Evolutionary conservation across 2,113 vertebrate species (phyloP), one percentile per base, ranked within the genome.

Genomic region (Grantiella picta): DNA sequence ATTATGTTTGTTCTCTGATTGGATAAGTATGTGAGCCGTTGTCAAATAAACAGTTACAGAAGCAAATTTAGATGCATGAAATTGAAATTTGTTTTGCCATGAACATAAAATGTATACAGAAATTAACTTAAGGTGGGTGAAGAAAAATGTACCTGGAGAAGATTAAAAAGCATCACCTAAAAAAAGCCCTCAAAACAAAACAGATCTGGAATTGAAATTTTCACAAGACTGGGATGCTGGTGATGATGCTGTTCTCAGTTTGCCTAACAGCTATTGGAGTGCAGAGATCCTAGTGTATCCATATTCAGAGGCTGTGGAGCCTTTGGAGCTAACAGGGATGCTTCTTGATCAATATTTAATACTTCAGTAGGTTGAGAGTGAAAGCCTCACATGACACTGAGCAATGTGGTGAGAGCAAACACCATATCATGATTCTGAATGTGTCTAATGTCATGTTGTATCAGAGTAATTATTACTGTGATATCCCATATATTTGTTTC

Each of bases 51-150:
- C 49, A 76, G 12, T 50, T 84, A 82, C 31, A 76, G 73, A 89
- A 69, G 33, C 42, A 87, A 93, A 90, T 86, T 85, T 70, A 90
- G 63, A 76, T 70, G 59, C 33, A 89, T 92, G 63, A 92, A 87
- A 90, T 82, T 88, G 66, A 87, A 92, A 96, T 95, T 91, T 80
- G 33, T 63, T 95, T 95, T 86, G 42, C 50, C 24, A 40, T 72
- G 75, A 73, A 68, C 36, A 79, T 68, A 70, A 85, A 76, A 29
- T 54, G 11, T 54, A 27, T 45, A 40, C 42, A 87, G 40, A 65
- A 94, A 94, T 77, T 82, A 82, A 78, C 53, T 87, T 23, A n/a
- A 88, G 50, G 70, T 82, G 29, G 21, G 24, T 85, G 47, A 85
- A 57, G 42, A 79, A 87, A 91, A 87, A 2, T 7, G 1, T 53